These are phyloP conservation scores for Lindbergichthys nudifrons DNA, from an alignment of 2,797 vertebrate species.

Conservation along the genomic window DNA sequence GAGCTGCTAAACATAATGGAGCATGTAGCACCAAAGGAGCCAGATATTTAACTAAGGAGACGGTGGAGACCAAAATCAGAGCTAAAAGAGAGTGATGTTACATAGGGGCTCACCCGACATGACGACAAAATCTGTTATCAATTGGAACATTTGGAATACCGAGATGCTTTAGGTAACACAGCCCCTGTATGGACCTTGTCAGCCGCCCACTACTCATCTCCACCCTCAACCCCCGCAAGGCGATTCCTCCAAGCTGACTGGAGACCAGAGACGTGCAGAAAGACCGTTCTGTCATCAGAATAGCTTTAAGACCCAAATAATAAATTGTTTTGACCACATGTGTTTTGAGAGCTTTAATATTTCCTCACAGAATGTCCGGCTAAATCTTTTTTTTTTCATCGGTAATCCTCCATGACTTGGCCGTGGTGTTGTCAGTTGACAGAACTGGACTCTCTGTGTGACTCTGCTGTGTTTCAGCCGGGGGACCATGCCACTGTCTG, in stretches of 20 bases:
- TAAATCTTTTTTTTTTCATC: slow-evolving; percentile 17
- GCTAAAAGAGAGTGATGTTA: slow-evolving; percentile 31
- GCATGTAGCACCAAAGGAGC: slow-evolving; percentile 2
- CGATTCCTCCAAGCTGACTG: slow-evolving; percentile 70
- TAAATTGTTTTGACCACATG: slow-evolving; percentile 30
- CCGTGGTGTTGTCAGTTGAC: slow-evolving; percentile 47
- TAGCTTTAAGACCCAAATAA: slow-evolving; percentile 28
- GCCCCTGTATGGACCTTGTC: slow-evolving; percentile 67
- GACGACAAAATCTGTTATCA: slow-evolving; percentile 17
- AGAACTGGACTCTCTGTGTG: slow-evolving; percentile 60
- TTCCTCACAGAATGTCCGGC: slow-evolving; percentile 47
- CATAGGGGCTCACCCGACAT: slow-evolving; percentile 22
- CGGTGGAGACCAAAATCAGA: slow-evolving; percentile 18
- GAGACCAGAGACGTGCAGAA: slow-evolving; percentile 68
- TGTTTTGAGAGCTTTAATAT: slow-evolving; percentile 65
- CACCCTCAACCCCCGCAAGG: slow-evolving; percentile 48
- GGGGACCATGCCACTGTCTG: slow-evolving; percentile 80
- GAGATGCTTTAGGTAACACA: slow-evolving; percentile 68
- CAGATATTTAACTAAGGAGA: not conserved
- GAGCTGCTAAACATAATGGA: not conserved
- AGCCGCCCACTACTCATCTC: slow-evolving; percentile 56
- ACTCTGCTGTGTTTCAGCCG: slow-evolving; percentile 67
- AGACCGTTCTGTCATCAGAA: slow-evolving; percentile 48
- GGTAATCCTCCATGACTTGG: slow-evolving; percentile 24
- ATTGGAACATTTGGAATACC: slow-evolving; percentile 24